Percentiles rank a stretch among this genome's conserved stretches.
These are phyloP conservation scores for Sebastes cheni DNA, from an alignment of 2,797 vertebrate species.

Conservation along the genomic window DNA sequence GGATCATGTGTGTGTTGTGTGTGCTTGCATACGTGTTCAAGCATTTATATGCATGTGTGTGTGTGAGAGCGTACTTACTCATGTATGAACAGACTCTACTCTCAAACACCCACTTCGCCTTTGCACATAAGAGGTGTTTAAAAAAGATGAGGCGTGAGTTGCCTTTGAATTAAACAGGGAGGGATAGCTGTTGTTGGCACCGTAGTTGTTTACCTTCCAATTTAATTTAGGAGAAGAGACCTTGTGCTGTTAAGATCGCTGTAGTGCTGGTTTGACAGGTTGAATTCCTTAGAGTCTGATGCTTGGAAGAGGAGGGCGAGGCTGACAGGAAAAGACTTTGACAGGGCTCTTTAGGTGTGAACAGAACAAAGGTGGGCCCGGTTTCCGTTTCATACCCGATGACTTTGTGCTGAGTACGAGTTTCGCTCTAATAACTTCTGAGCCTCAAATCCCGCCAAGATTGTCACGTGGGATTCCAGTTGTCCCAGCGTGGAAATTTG, in stretches of 20 bases:
- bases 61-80: constrained; percentile 6
- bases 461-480: constrained; percentile 39
- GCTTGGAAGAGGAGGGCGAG: constrained; percentile 30
- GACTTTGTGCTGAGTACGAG: constrained; percentile 47
- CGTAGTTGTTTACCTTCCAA: constrained; percentile 51
- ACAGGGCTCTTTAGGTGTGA: constrained; percentile 31
- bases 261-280: constrained; percentile 30
- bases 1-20: constrained; percentile 31
- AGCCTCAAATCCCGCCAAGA: constrained; percentile 55
- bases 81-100: background rate
- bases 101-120: background rate
- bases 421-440: constrained; percentile 57
- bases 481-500: constrained; percentile 24
- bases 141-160: constrained; percentile 20
- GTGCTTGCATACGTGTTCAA: constrained; percentile 12
- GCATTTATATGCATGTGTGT: constrained; percentile 10
- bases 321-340: constrained; percentile 20
- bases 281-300: constrained; percentile 39
- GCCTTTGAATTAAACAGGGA: constrained; percentile 34
- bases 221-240: constrained; percentile 46
- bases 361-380: constrained; percentile 24
- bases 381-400: constrained; percentile 45
- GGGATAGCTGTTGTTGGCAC: background rate
- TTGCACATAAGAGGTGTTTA: constrained; percentile 19
- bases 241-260: constrained; percentile 1